These are phyloP conservation scores for Hydrocynus forskahlii DNA, from an alignment of 2,797 vertebrate genomes.

Conservation along the genomic window DNA sequence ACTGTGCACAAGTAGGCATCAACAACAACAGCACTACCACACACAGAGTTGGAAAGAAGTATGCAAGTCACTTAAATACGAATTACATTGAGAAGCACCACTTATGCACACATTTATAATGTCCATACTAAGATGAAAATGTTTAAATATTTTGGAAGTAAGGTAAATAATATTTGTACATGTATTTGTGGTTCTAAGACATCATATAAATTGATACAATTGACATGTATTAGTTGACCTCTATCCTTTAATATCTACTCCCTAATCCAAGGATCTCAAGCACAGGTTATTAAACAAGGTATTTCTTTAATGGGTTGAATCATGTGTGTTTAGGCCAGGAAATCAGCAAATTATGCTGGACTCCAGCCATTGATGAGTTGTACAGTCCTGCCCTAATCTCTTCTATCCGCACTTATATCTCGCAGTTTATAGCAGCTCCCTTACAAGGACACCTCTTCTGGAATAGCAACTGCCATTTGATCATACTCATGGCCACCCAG, in stretches of 20 bases:
- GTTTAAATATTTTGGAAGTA: too few species aligned
- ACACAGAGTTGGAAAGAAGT: too few species aligned
- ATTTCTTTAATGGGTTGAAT: not conserved
- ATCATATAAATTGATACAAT: not conserved
- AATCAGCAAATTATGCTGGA: constrained; percentile 5
- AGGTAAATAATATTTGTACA: too few species aligned
- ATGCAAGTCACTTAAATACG: too few species aligned
- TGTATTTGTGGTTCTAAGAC: too few species aligned
- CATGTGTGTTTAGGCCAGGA: not conserved
- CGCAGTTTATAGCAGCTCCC: constrained; percentile 64
- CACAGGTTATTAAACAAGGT: not conserved
- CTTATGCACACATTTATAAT: too few species aligned
- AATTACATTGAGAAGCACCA: too few species aligned
- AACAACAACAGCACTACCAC: too few species aligned
- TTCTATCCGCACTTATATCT: constrained; percentile 18
- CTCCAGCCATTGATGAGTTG: not conserved
- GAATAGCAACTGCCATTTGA: constrained; percentile 63
- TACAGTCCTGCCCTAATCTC: not conserved
- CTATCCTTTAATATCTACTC: not conserved
- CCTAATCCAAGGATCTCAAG: not conserved
- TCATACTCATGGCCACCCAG: constrained; percentile 42
- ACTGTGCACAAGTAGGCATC: too few species aligned
- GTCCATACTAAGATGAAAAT: too few species aligned
- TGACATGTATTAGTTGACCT: too few species aligned
- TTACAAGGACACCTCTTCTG: constrained; percentile 63